Conservation (phyloP, 1,140 invertebrate genomes). For the Drosophila trapezifrons region DNA sequence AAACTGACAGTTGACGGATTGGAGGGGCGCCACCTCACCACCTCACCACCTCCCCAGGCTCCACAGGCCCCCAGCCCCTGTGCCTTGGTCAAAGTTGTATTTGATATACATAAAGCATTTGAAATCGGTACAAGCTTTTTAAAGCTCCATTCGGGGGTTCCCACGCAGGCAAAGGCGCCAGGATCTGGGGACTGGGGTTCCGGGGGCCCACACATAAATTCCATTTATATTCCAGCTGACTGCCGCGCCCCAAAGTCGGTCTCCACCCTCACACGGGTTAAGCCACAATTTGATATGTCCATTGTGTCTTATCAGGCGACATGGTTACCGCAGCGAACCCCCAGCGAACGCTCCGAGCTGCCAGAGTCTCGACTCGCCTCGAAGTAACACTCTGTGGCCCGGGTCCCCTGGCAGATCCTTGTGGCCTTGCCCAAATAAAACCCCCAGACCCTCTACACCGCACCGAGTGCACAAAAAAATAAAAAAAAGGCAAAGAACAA, state of each 20-base stretch:
- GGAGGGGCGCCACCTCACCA: conserved; percentile 25
- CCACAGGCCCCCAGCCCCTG: neutral
- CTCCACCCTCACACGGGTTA: conserved; percentile 59
- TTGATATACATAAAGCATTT: conserved; percentile 52
- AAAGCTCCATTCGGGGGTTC: conserved; percentile 45
- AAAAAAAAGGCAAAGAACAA: conserved; percentile 13
- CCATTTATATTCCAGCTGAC: conserved; percentile 74
- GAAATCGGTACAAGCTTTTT: conserved; percentile 47
- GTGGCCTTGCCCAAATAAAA: conserved; percentile 80
- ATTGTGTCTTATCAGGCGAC: conserved; percentile 83
- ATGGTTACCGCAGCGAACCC: conserved; percentile 77
- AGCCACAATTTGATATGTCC: conserved; percentile 83
- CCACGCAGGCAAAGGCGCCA: conserved; percentile 50
- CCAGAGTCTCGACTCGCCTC: conserved; percentile 56
- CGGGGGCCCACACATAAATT: conserved; percentile 65
- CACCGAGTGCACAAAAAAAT: conserved; percentile 20
- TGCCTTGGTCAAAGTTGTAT: conserved; percentile 57
- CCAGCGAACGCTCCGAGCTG: conserved; percentile 66
- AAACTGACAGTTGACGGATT: conserved; percentile 66
- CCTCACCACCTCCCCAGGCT: neutral
- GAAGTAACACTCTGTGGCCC: conserved; percentile 61
- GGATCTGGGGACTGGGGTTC: conserved; percentile 14
- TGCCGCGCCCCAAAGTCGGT: conserved; percentile 51
- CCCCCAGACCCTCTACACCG: conserved; percentile 22
- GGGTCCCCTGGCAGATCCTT: conserved; percentile 67